phyloP scores from a whole-genome alignment of 2,113 vertebrate genomes.

The Ophthalmolycus amberensis region DNA sequence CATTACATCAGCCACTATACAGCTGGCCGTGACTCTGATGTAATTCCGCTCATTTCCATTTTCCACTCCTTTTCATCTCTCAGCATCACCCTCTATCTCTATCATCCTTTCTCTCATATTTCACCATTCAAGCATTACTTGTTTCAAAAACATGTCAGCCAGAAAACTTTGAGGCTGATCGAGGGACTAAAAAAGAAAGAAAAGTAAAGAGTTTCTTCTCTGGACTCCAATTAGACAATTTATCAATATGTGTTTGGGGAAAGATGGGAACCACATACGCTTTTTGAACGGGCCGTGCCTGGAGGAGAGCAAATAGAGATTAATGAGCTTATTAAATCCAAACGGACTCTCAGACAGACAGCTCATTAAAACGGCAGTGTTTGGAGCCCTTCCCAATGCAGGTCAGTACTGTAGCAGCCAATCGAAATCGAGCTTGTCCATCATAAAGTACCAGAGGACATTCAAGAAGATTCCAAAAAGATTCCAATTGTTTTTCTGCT shows the following conservation, averaged over 20 bases:
- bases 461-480: neutral
- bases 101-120: slow-evolving; percentile 19
- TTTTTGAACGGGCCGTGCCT: slow-evolving; percentile 60
- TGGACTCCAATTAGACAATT: slow-evolving; percentile 52
- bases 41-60: slow-evolving; percentile 42
- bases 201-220: slow-evolving; percentile 49
- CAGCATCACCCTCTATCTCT: slow-evolving; percentile 1
- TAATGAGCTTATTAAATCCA: slow-evolving; percentile 80
- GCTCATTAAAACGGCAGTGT: slow-evolving; percentile 68
- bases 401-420: slow-evolving; percentile 50
- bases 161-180: slow-evolving; percentile 27
- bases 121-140: slow-evolving; percentile 21
- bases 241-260: slow-evolving; percentile 50
- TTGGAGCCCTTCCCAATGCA: slow-evolving; percentile 52
- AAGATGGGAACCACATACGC: slow-evolving; percentile 45
- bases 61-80: slow-evolving; percentile 19
- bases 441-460: slow-evolving; percentile 49
- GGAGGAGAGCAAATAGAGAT: slow-evolving; percentile 74
- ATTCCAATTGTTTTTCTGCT: slow-evolving; percentile 20
- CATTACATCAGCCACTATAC: slow-evolving; percentile 51
- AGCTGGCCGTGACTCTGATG: slow-evolving; percentile 31
- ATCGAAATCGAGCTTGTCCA: slow-evolving; percentile 62
- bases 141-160: slow-evolving; percentile 20
- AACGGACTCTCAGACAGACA: slow-evolving; percentile 68
- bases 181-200: neutral